These are phyloP conservation scores for Drosophila oshimai DNA, from an alignment of 1,140 invertebrate species.

Conservation along the genomic window DNA sequence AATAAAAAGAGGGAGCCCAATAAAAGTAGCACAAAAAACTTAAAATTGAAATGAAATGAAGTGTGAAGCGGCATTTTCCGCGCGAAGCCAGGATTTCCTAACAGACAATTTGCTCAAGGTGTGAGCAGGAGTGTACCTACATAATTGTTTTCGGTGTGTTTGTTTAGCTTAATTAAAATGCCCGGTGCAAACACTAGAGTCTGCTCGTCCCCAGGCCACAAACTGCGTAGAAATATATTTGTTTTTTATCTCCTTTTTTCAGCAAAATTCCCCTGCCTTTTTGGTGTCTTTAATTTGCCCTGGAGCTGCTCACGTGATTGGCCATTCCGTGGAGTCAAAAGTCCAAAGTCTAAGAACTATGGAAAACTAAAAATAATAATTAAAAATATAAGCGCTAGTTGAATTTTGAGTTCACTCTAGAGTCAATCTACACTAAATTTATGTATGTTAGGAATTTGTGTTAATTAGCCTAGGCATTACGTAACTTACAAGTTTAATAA, in stretches of 20 bases:
- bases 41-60: slow-evolving; percentile 72
- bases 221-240: slow-evolving; percentile 24
- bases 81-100: slow-evolving; percentile 8
- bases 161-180: slow-evolving; percentile 75
- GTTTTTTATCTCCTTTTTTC: slow-evolving; percentile 1
- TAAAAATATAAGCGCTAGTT: too few relatives aligned
- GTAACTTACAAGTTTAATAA: too few relatives aligned
- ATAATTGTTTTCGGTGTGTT: slow-evolving; percentile 46
- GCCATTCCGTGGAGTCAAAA: neutral
- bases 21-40: slow-evolving; percentile 40
- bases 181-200: slow-evolving; percentile 43
- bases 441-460: too few relatives aligned
- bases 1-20: slow-evolving; percentile 10
- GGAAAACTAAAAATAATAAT: too few relatives aligned
- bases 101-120: neutral
- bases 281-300: neutral
- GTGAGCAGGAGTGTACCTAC: slow-evolving; percentile 10
- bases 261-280: neutral
- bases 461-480: too few relatives aligned
- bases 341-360: too few relatives aligned
- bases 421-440: too few relatives aligned
- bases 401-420: too few relatives aligned
- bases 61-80: slow-evolving; percentile 48
- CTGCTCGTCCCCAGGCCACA: slow-evolving; percentile 8
- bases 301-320: slow-evolving; percentile 8